Base-by-base conservation (phyloP, 2,113 vertebrate species). In the Corvus cornix region DNA sequence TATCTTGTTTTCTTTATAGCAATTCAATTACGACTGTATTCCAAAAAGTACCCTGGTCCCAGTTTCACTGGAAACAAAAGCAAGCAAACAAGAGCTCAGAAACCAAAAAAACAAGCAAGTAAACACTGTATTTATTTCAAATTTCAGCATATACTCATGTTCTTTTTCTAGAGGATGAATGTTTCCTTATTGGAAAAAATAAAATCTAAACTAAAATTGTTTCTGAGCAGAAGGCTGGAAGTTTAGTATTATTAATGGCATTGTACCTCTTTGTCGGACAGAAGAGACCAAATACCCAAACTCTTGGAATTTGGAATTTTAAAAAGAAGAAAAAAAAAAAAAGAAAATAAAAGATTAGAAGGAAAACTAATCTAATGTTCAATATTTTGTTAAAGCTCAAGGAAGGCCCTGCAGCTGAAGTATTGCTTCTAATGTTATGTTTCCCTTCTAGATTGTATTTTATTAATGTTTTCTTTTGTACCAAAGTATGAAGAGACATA, bases 381-480 rank as follows among this genome's bases (percentile, higher is more conserved):
- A 96, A 11, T 91, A 79, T 67, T 87, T 96, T 75, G 8, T n/a
- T 76, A 39, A 55, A 69, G 33, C 4, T 51, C 46, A 77, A 85
- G 21, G 63, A 83, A 90, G 46, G 51, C 43, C 31, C 46, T 77
- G 48, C 46, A 73, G 66, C 62, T 94, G 74, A 94, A 75, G 5
- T 12, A 79, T 58, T 89, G 15, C 3, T 90, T 87, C 49, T 68
- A 56, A 76, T 53, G 26, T 58, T 74, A 37, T 17, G 11, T 51
- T 73, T 24, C 20, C 18, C 37, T 91, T 86, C 43, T 77, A 70
- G 21, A 69, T 7, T 43, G 10, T 35, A 63, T 55, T 80, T 95
- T 94, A 66, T 79, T 82, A 87, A 58, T 84, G 26, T 74, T 89
- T 84, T 85, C 16, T 66, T 95, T 80, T 94, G 39, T 73, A 67